Base-by-base conservation (phyloP, 1,140 invertebrate species). In the Diabrotica virgifera region DNA sequence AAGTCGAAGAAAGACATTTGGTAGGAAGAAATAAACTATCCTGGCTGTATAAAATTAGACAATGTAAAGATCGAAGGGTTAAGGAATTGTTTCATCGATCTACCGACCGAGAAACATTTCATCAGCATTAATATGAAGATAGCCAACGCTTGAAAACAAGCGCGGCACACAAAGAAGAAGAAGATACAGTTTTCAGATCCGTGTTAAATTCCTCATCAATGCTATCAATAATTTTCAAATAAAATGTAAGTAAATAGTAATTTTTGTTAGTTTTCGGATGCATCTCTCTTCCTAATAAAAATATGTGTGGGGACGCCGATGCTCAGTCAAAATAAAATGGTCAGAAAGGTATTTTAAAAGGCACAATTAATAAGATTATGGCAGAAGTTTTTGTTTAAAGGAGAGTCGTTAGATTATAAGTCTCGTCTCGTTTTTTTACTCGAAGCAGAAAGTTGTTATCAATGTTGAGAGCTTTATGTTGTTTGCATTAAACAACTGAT, bases 401-500 rank as follows among this genome's bases (percentile, higher is more conserved):
- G 60, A 53, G 35, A 61, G 36, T 54, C 37, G 50, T 56, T 14
- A 57, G 53, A 46, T 55, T 55, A 63, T 63, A 56, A 51, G 37
- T 63, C 62, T 57, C 37, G 62, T 10, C 40, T 3, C 4, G 3
- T 57, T 57, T 69, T 66, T 66, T 69, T 63, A 60, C 56, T 40
- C 7, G 52, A 50, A 36, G 35, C 35, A 56, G 35, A 65, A 46
- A 56, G 53, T 65, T 63, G 66, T 70, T 76, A 75, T 76, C 72
- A 62, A 53, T 59, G 61, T 67, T 74, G 73, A 76, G 72, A 76
- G 74, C 74, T 72, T 76, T 76, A 72, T 71, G 72, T 75, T 76
- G 74, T 76, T 71, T 74, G 74, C 74, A 74, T 76, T 74, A 74
- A 76, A 72, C 68, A 73, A 70, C 69, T 71, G 74, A 76, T 76